Base-by-base conservation (phyloP, 2,888 invertebrate species). In the Stegophylla sp. region DNA sequence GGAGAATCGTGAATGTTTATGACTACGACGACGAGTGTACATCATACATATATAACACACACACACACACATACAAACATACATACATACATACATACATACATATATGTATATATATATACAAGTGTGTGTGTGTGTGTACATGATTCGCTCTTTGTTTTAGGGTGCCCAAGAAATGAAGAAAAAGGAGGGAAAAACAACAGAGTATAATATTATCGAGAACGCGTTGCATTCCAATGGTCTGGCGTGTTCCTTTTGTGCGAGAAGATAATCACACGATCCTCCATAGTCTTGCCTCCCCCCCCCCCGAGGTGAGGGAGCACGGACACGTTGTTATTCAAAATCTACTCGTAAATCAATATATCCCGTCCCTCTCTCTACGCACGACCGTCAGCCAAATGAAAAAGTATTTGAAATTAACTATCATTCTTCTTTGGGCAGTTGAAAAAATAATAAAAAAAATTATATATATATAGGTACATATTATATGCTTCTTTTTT, bases 281-380 rank as follows among this genome's bases (percentile, higher is more conserved):
- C 75, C 63, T 63, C 63, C 34, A 34, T 28, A 28, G 69, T 59
- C 41, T 64, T 61, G 69, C 69, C 53, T 61, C 76, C 79, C 77
- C 77, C 69, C 53, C 69, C 76, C 79, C 77, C 77, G 28, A 56
- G 77, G 77, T 69, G 67, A 59, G 56, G 67, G 66, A 66, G 66
- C 76, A 76, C 64, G 67, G 53, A 77, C 67, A 51, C 79, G 67
- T 34, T 59, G 69, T 79, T 76, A 56, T 77, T 79, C 67, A 41
- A 41, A n/a, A 79, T 79, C 79, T 20, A 61, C 71, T 79, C 69
- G 79, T 79, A 79, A 79, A 71, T 79, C 79, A 79, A 77, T 77
- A 77, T 77, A n/a, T n/a, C n/a, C n/a, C n/a, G n/a, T n/a, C n/a
- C n/a, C 67, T 20, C 77, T 64, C 53, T 63, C 48, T 75, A 48